These are phyloP conservation scores for Saguinus midas DNA, from an alignment of 2,113 vertebrate genomes.

Conservation along the genomic window DNA sequence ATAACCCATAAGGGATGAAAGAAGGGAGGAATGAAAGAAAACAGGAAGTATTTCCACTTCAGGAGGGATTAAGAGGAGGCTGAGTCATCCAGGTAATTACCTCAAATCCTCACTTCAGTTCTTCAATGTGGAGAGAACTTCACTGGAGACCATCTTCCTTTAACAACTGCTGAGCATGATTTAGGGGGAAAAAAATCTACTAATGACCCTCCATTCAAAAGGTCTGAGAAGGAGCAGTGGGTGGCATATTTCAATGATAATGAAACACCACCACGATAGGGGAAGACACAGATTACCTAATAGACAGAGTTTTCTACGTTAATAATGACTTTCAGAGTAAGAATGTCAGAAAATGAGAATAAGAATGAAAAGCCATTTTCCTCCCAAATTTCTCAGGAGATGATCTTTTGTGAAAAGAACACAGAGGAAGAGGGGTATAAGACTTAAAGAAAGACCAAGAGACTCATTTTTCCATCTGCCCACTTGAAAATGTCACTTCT, in stretches of 20 bases:
- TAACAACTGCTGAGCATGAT: constrained; percentile 54
- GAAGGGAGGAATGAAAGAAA: not conserved
- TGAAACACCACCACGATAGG: constrained; percentile 43
- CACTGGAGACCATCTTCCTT: constrained; percentile 18
- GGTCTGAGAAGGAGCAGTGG: constrained; percentile 57
- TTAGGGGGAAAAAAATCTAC: constrained; percentile 25
- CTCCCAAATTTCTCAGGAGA: constrained; percentile 48
- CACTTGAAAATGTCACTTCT: constrained; percentile 57
- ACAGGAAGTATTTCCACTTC: not conserved
- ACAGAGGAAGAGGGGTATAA: not conserved
- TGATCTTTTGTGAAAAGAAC: constrained; percentile 60
- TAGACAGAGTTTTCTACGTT: constrained; percentile 11
- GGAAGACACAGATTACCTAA: constrained; percentile 40
- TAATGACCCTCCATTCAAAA: constrained; percentile 58
- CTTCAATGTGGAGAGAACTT: not conserved
- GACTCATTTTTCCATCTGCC: not conserved
- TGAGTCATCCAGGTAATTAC: constrained; percentile 59
- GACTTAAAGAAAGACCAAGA: constrained; percentile 31
- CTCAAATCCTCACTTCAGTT: constrained; percentile 7
- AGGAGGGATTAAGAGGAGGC: not conserved
- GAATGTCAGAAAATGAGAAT: constrained; percentile 49
- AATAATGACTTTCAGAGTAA: constrained; percentile 56
- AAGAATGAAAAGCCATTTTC: constrained; percentile 57
- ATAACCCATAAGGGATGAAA: not conserved
- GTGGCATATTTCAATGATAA: constrained; percentile 71